Conservation (phyloP, 2,113 vertebrate genomes). For the Ceratotherium simum region DNA sequence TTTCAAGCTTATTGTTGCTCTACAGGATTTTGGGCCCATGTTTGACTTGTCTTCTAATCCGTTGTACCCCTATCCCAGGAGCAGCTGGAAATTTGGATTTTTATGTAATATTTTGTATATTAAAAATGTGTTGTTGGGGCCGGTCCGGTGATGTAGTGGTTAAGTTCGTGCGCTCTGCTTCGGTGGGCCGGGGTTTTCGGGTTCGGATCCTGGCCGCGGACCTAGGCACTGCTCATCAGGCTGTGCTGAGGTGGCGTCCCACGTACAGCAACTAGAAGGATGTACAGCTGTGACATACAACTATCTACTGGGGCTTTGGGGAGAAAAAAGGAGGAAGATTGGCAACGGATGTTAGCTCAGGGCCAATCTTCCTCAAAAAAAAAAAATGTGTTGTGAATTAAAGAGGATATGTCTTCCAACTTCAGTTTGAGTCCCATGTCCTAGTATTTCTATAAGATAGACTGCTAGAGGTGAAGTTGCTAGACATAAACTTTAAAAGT, state of each 20-base stretch:
- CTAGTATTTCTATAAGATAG: not conserved
- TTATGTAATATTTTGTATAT: not conserved
- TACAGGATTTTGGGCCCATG: not conserved
- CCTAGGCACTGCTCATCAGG: too few species aligned
- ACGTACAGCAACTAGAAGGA: too few species aligned
- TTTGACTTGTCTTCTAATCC: not conserved
- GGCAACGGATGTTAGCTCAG: too few species aligned
- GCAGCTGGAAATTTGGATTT: not conserved
- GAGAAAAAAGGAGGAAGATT: too few species aligned
- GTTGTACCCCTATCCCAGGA: not conserved
- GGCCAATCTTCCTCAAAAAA: too few species aligned
- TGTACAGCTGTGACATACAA: too few species aligned
- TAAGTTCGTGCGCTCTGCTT: too few species aligned
- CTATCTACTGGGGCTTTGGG: too few species aligned
- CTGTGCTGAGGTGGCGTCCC: too few species aligned
- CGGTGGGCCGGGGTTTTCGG: too few species aligned
- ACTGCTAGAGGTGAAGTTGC: not conserved
- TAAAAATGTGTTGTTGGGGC: not conserved
- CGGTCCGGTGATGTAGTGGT: too few species aligned
- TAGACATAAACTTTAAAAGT: not conserved
- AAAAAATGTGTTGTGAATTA: not conserved
- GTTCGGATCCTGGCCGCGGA: too few species aligned
- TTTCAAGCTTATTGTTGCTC: not conserved
- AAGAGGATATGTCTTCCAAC: not conserved
- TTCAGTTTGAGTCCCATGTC: not conserved